These are phyloP conservation scores for Choristoneura rosaceana DNA, from an alignment of 2,888 invertebrate genomes.

Conservation along the genomic window DNA sequence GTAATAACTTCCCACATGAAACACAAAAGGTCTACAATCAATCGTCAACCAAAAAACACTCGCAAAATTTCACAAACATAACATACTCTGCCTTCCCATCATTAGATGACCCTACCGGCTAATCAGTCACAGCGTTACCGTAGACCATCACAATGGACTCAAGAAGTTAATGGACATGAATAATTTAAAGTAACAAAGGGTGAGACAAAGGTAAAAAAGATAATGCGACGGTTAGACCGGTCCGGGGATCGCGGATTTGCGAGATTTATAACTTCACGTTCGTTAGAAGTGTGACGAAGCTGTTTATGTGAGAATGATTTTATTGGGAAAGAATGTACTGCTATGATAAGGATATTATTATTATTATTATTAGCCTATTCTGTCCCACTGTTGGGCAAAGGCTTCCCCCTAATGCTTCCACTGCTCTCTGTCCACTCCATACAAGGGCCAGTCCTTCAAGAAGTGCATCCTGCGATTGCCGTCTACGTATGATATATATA, in stretches of 20 bases:
- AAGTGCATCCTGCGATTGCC: no score
- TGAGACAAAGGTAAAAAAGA: constrained; percentile 80
- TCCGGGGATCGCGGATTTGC: constrained; percentile 55
- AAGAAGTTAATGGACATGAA: constrained; percentile 79
- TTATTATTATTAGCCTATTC: no score
- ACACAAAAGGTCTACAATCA: constrained; percentile 22
- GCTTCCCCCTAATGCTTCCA: no score
- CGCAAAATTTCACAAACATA: constrained; percentile 42
- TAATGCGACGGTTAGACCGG: constrained; percentile 82
- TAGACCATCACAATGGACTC: constrained; percentile 75
- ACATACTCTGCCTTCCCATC: constrained; percentile 57
- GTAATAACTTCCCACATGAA: constrained; percentile 19
- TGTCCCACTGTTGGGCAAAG: no score
- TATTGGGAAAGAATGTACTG: constrained; percentile 13
- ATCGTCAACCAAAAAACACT: constrained; percentile 33
- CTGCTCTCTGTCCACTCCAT: no score
- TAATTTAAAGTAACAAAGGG: constrained; percentile 72
- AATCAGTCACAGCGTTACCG: constrained; percentile 81
- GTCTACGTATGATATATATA: no score
- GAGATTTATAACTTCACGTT: constrained; percentile 65
- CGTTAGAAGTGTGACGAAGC: constrained; percentile 46
- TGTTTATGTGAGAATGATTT: constrained; percentile 12
- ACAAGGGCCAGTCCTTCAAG: no score
- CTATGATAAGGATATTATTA: neutral
- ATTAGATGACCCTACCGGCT: constrained; percentile 63